These are phyloP conservation scores for Balearica regulorum DNA, from an alignment of 2,797 vertebrate genomes.

Conservation along the genomic window DNA sequence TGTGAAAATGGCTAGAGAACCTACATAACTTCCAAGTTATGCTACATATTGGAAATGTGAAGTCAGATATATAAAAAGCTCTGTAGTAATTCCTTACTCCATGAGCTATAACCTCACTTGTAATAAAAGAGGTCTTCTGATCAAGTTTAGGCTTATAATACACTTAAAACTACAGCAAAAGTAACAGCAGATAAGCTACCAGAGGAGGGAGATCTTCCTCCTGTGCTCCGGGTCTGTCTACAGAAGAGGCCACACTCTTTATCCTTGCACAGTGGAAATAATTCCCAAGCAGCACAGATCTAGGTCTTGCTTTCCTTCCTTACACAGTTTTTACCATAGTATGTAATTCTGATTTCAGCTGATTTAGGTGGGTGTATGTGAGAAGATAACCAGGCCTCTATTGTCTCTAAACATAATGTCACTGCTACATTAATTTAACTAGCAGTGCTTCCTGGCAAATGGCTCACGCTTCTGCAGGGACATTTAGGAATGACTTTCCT, in stretches of 20 bases:
- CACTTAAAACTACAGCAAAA: too few relatives aligned
- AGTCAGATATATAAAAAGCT: not conserved
- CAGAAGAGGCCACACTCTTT: not conserved
- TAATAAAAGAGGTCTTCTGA: not conserved
- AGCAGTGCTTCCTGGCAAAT: conserved; percentile 17
- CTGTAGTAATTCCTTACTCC: not conserved
- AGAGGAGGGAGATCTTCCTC: not conserved
- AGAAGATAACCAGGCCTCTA: not conserved
- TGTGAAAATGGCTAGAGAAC: not conserved
- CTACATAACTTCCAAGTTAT: not conserved
- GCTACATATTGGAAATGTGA: not conserved
- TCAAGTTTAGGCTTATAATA: not conserved
- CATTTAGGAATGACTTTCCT: not conserved
- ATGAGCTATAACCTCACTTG: not conserved
- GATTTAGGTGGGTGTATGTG: not conserved
- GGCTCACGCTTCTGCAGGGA: not conserved
- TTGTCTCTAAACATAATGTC: conserved; percentile 23
- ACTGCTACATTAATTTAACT: conserved; percentile 30
- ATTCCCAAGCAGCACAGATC: not conserved
- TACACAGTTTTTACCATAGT: not conserved
- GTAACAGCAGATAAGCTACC: not conserved
- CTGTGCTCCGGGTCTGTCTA: not conserved
- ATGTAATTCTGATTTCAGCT: not conserved
- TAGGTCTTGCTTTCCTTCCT: not conserved
- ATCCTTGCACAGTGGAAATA: not conserved